phyloP scores from a whole-genome alignment of 2,113 vertebrate genomes.

The Percopsis transmontana region DNA sequence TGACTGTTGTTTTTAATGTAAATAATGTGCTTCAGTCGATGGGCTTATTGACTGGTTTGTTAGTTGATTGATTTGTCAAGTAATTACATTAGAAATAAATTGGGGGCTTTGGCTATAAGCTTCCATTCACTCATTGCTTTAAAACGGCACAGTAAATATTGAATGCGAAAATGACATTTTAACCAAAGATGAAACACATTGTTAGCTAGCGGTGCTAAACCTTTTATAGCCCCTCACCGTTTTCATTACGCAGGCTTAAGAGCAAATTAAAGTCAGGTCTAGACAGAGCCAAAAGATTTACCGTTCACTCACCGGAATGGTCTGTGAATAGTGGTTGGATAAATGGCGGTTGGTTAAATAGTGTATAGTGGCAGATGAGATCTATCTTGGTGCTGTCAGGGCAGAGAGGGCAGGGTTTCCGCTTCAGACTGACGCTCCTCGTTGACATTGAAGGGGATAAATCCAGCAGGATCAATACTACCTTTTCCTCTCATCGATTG shows the following conservation, averaged over 20 bases:
- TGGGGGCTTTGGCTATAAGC: slow-evolving; percentile 22
- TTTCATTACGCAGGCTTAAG: slow-evolving; percentile 46
- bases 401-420: slow-evolving; percentile 57
- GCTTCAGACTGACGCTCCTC: slow-evolving; percentile 51
- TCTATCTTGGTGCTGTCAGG: slow-evolving; percentile 61
- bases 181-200: slow-evolving; percentile 31
- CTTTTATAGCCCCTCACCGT: slow-evolving; percentile 29
- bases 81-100: slow-evolving; percentile 34
- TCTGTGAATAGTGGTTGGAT: slow-evolving; percentile 52
- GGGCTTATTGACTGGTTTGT: neutral
- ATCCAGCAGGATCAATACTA: slow-evolving; percentile 72
- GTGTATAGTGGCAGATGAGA: slow-evolving; percentile 55
- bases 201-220: slow-evolving; percentile 19
- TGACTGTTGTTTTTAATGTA: no score
- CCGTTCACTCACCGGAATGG: slow-evolving; percentile 38
- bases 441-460: slow-evolving; percentile 74
- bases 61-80: slow-evolving; percentile 27
- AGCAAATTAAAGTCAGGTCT: slow-evolving; percentile 49
- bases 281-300: slow-evolving; percentile 58
- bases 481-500: slow-evolving; percentile 72
- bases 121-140: slow-evolving; percentile 2
- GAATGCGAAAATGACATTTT: slow-evolving; percentile 20
- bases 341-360: slow-evolving; percentile 38
- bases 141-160: slow-evolving; percentile 6
- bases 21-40: neutral